Conservation (phyloP, 2,797 vertebrate genomes). For the Sebastes nivosus region DNA sequence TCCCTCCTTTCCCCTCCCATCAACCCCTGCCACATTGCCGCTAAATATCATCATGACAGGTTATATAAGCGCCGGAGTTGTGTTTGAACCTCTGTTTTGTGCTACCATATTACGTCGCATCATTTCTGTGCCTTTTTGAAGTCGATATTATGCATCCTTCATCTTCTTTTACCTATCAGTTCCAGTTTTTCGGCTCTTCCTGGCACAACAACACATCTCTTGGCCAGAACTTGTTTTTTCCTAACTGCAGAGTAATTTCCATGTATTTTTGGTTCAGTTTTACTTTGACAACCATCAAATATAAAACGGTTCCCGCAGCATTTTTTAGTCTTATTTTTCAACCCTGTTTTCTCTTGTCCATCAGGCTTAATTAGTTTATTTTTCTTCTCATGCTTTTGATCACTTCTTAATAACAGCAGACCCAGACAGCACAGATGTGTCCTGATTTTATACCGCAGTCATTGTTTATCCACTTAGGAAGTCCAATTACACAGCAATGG, state of each 20-base stretch:
- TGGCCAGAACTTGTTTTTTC: neutral
- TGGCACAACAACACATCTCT: neutral
- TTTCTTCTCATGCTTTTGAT: neutral
- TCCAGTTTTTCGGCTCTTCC: conserved; percentile 7
- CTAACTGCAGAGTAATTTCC: conserved; percentile 11
- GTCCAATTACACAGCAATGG: conserved; percentile 40
- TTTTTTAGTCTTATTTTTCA: neutral
- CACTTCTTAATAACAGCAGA: conserved; percentile 31
- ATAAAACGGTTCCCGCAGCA: neutral
- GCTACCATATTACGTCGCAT: conserved; percentile 20
- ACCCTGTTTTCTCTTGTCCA: neutral
- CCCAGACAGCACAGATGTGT: conserved; percentile 44
- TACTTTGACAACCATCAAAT: conserved; percentile 9
- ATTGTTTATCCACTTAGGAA: conserved; percentile 47
- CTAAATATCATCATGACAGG: conserved; percentile 74
- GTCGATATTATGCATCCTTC: conserved; percentile 13
- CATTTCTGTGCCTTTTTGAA: conserved; percentile 16
- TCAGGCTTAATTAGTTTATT: neutral
- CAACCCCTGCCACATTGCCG: conserved; percentile 60
- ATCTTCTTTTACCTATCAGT: conserved; percentile 27
- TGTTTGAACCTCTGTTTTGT: conserved; percentile 40
- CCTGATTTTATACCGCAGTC: conserved; percentile 36
- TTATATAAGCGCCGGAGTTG: conserved; percentile 67
- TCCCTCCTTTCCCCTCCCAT: conserved; percentile 57
- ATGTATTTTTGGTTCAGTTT: neutral